Base-by-base conservation (phyloP, 1,140 invertebrate species). In the Hyposmocoma kahamanoa region DNA sequence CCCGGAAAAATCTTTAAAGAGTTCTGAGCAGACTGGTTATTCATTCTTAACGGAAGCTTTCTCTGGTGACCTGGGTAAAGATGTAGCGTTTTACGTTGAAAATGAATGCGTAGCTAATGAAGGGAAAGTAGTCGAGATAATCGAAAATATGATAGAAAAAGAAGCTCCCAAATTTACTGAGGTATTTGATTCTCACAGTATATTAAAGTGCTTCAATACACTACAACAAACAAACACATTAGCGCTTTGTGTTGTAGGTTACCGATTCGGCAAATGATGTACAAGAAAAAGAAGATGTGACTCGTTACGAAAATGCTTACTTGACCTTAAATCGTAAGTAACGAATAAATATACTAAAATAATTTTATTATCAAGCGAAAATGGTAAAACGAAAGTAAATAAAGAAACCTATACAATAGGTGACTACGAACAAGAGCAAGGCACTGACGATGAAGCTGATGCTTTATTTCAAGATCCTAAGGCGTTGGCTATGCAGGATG, bases 361-460 rank as follows among this genome's bases (percentile, higher is more conserved):
- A n/a, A n/a, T n/a, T n/a, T n/a, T n/a, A n/a, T n/a, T n/a, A n/a
- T n/a, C n/a, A n/a, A n/a, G n/a, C n/a, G n/a, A n/a, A n/a, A n/a
- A n/a, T n/a, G n/a, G n/a, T n/a, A n/a, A n/a, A n/a, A n/a, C n/a
- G n/a, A n/a, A n/a, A n/a, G n/a, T n/a, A n/a, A n/a, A n/a, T n/a
- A n/a, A n/a, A n/a, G n/a, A n/a, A n/a, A n/a, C n/a, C n/a, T n/a
- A n/a, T n/a, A n/a, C n/a, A n/a, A n/a, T 28, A 84, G 77, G 73
- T 56, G 80, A 84, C 56, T 76, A 73, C n/a, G n/a, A n/a, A n/a
- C n/a, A n/a, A 43, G 81, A 82, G n/a, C 72, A 72, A 57, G 65
- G 53, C 45, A 73, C 65, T 0, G 80, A 79, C 42, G 74, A 76
- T 45, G 74, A 74, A 30, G 57, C 32, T 17, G 66, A 71, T 21